These are phyloP conservation scores for Andrena marginata DNA, from an alignment of 2,888 invertebrate species.

Conservation along the genomic window DNA sequence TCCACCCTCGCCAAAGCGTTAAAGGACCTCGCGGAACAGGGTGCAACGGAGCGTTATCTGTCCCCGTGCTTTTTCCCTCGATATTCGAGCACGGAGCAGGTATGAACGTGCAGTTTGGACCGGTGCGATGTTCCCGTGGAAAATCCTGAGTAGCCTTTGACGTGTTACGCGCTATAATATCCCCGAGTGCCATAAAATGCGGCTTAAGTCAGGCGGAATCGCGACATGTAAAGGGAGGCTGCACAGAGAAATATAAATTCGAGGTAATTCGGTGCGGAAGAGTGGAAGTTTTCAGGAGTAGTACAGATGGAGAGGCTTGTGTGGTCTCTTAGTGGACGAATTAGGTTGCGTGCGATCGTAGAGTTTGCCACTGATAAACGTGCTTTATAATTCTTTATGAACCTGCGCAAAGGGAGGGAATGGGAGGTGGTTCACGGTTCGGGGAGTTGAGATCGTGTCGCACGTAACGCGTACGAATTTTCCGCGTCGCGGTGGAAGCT, in stretches of 20 bases:
- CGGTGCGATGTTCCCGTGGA: slow-evolving; percentile 1
- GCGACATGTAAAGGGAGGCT: not conserved
- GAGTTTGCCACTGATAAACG: too few species aligned
- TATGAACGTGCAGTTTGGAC: slow-evolving; percentile 27
- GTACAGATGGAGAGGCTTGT: too few species aligned
- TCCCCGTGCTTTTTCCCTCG: slow-evolving; percentile 43
- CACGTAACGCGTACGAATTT: slow-evolving; percentile 19
- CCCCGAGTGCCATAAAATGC: slow-evolving; percentile 16
- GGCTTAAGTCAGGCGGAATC: slow-evolving; percentile 13
- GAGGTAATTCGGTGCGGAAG: slow-evolving; percentile 19
- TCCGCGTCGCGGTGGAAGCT: not conserved
- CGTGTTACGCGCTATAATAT: slow-evolving; percentile 33
- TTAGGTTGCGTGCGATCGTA: too few species aligned
- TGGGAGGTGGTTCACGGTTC: too few species aligned
- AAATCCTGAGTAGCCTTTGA: slow-evolving; percentile 37
- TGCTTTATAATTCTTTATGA: too few species aligned
- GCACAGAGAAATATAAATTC: slow-evolving; percentile 40
- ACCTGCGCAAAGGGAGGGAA: too few species aligned
- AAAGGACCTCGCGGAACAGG: slow-evolving; percentile 50
- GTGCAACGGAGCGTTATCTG: slow-evolving; percentile 64
- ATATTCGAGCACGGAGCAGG: slow-evolving; percentile 49
- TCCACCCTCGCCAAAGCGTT: slow-evolving; percentile 8
- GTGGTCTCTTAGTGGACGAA: too few species aligned
- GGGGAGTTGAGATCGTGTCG: slow-evolving; percentile 1
- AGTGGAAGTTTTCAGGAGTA: slow-evolving; percentile 35